Base-by-base conservation (phyloP, 2,797 vertebrate genomes). In the Cuniculus paca region DNA sequence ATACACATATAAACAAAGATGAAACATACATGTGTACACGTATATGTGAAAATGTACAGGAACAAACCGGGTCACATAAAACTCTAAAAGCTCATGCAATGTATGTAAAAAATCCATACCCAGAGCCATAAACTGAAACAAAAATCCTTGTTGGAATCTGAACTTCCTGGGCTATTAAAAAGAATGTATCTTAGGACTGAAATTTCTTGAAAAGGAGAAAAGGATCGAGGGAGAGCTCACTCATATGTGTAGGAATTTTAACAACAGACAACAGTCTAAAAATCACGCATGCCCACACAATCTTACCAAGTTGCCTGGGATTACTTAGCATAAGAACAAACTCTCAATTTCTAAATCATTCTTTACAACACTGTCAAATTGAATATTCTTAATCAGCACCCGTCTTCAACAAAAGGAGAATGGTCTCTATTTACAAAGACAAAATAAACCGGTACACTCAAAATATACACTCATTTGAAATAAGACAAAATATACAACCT, bases 71-170 rank as follows among this genome's bases (percentile, higher is more conserved):
- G 61, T 88, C 91, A 79, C 50, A 86, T 36, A 72, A 88, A 94
- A 52, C 63, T 96, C 45, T 86, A 72, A 79, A 95, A 91, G 70
- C 70, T 88, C 60, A 88, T 81, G 74, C 56, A 82, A 20, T 34
- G 48, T 8, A 0, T 24, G 31, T 5, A 50, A 19, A 90, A 87
- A 90, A 81, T 16, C 26, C 11, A 26, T 13, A 91, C 34, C 42
- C 19, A 22, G 19, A 72, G 24, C 31, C 65, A 28, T 58, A 85
- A 68, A n/a, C 50, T 65, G 95, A 83, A 50, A 60, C 58, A 96
- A 92, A 65, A 78, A 34, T n/a, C 16, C 8, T 12, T 11, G 17
- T 34, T 34, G 16, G 28, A 50, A 96, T 91, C 87, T 90, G n/a
- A 82, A 45, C 17, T 68, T 34, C 31, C 45, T 81, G 4, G 34